Base-by-base conservation (phyloP, 2,888 invertebrate genomes). In the Clistopyga incitator region DNA sequence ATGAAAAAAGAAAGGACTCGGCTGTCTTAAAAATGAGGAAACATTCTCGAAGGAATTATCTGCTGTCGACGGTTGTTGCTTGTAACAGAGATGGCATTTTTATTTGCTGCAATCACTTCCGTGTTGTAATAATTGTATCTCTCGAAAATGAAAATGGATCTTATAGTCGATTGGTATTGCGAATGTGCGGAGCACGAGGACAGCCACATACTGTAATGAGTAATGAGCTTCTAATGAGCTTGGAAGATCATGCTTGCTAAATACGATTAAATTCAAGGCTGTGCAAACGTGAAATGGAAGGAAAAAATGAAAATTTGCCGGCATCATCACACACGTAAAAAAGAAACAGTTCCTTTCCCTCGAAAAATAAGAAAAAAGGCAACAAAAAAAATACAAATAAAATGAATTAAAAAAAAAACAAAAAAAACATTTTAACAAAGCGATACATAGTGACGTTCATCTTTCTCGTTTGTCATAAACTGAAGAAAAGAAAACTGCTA, bases 261-360 rank as follows among this genome's bases (percentile, higher is more conserved):
- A 78, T 85, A 82, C 84, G 78, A 78, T 86, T 85, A 77, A 86
- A 82, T 85, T 78, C 84, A 87, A 88, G 89, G 89, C 89, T 88
- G 89, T 89, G 89, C 88, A 89, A 88, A 88, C 86, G 87, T 86
- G 87, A 88, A 88, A 84, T 85, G 86, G 82, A 65, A 13, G 23
- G 83, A 87, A 88, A 88, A 61, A 61, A n/a, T n/a, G 86, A 88
- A 67, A 88, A 87, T 82, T 87, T 56, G 85, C 25, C 52, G 18
- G 47, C 70, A 52, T 52, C 70, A 52, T 52, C 20, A 50, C 70
- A 20, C 18, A 52, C 54, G 38, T 65, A 65, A 65, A 64, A 65
- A 56, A n/a, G n/a, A 54, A 25, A 65, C 15, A 64, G 25, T 45
- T 65, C 8, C 45, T 61, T 78, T 71, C 71, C 59, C 23, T 78